These are phyloP conservation scores for Aphodius granarius DNA, from an alignment of 2,888 invertebrate species.

Conservation along the genomic window DNA sequence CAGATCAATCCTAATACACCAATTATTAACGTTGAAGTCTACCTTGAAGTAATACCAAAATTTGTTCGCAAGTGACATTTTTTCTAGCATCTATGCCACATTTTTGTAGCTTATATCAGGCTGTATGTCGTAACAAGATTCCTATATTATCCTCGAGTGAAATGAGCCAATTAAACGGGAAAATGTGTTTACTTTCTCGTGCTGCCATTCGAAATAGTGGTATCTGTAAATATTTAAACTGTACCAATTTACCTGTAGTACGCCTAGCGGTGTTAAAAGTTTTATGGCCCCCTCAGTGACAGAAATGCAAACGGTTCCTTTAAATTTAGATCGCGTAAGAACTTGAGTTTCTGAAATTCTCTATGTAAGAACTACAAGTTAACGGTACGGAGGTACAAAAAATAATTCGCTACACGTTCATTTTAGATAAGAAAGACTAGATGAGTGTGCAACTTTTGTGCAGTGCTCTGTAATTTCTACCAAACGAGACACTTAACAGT, in stretches of 20 bases:
- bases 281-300: background rate
- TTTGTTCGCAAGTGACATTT: too few relatives aligned
- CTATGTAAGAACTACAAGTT: too few relatives aligned
- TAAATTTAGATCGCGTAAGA: background rate
- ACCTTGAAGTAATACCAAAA: too few relatives aligned
- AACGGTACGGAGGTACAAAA: too few relatives aligned
- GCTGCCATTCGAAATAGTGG: background rate
- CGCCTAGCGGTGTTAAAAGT: background rate
- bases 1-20: too few relatives aligned
- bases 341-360: background rate
- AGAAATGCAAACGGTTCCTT: background rate
- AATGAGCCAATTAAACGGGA: background rate
- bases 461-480: too few relatives aligned
- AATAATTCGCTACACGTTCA: too few relatives aligned
- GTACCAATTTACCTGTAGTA: background rate
- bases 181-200: background rate
- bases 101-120: background rate
- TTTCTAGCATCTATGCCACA: background rate
- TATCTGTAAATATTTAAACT: background rate
- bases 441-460: too few relatives aligned
- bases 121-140: background rate
- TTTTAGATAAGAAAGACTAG: too few relatives aligned
- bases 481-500: too few relatives aligned
- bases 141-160: background rate
- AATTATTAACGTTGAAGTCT: too few relatives aligned